phyloP scores from a whole-genome alignment of 2,797 vertebrate genomes.

The Myiothlypis coronata region DNA sequence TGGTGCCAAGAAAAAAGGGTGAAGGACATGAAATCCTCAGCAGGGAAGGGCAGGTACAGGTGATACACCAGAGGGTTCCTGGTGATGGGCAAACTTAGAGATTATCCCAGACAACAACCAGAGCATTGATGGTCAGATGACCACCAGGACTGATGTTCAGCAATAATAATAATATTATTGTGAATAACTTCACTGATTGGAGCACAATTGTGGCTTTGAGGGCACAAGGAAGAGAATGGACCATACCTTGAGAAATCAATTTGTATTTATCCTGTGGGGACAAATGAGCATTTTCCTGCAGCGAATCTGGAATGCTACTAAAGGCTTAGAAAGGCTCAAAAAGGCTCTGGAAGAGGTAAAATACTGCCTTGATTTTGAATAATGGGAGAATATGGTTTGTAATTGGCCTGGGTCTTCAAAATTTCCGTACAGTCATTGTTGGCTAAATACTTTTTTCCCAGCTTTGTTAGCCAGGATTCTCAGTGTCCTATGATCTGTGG shows the following conservation, averaged over 20 bases:
- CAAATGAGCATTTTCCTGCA: not conserved
- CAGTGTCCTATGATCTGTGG: slow-evolving; percentile 23
- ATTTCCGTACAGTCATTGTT: not conserved
- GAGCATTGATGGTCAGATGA: not conserved
- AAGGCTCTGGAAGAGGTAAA: slow-evolving; percentile 1
- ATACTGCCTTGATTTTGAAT: not conserved
- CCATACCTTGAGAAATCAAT: not conserved
- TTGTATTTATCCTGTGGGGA: not conserved
- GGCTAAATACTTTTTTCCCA: slow-evolving; percentile 4
- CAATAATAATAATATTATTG: not conserved
- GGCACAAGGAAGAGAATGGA: not conserved
- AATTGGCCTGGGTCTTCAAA: not conserved
- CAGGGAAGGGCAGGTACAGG: not conserved
- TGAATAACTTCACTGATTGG: not conserved
- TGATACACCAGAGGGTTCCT: not conserved
- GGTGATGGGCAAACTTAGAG: not conserved
- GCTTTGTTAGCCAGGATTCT: slow-evolving; percentile 20
- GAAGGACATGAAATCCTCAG: not conserved
- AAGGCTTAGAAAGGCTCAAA: not conserved
- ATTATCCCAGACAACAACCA: not conserved
- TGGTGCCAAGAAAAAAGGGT: not conserved
- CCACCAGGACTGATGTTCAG: not conserved
- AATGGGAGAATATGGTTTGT: not conserved
- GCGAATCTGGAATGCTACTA: not conserved
- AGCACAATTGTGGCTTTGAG: not conserved